phyloP scores from a whole-genome alignment of 1,140 invertebrate genomes.

The Neomicropteryx cornuta region DNA sequence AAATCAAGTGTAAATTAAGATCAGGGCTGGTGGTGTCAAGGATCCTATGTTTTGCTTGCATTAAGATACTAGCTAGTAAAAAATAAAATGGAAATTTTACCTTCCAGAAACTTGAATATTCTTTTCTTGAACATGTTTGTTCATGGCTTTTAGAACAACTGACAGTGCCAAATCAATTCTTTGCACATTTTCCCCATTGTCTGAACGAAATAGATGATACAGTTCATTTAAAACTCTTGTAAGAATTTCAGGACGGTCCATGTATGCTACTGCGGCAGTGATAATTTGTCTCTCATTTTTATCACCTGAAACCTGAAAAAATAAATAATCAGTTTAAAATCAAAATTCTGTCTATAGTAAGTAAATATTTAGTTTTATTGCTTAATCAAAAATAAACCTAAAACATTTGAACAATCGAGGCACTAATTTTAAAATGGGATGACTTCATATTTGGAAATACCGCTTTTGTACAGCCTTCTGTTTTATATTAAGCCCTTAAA shows the following conservation, averaged over 20 bases:
- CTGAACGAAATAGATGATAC: slow-evolving; percentile 80
- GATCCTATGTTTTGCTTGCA: neutral
- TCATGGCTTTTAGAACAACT: slow-evolving; percentile 78
- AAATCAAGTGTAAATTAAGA: neutral
- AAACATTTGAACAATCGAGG: too few species aligned
- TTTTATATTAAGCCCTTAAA: too few species aligned
- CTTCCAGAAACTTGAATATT: slow-evolving; percentile 90
- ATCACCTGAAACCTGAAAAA: slow-evolving; percentile 71
- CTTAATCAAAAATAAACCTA: too few species aligned
- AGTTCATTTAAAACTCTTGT: slow-evolving; percentile 79
- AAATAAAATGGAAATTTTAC: slow-evolving; percentile 30
- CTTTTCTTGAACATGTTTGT: slow-evolving; percentile 67
- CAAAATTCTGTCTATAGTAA: too few species aligned
- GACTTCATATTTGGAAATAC: too few species aligned
- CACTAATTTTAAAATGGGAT: too few species aligned
- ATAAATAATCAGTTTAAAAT: slow-evolving; percentile 1
- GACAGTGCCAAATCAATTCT: slow-evolving; percentile 58
- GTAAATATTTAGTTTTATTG: too few species aligned
- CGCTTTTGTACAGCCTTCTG: too few species aligned
- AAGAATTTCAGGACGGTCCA: slow-evolving; percentile 69
- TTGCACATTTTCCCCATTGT: slow-evolving; percentile 60
- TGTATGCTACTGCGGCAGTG: slow-evolving; percentile 65
- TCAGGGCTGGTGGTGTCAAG: neutral
- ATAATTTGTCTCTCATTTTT: slow-evolving; percentile 85
- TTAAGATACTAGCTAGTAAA: neutral